phyloP scores from a whole-genome alignment of 2,113 vertebrate genomes.

The Hoplias malabaricus region DNA sequence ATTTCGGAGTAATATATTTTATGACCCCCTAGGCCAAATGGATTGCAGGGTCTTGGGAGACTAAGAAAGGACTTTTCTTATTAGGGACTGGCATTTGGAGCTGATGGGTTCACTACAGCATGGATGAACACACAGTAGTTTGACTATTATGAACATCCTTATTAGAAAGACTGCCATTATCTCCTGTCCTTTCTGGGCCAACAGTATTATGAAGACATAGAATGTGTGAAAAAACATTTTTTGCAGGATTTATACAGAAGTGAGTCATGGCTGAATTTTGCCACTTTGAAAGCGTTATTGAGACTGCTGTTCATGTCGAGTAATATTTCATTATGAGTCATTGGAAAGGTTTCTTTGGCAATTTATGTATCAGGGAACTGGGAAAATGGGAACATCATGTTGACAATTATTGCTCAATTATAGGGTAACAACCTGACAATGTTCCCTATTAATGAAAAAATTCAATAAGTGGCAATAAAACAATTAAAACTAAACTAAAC shows the following conservation, averaged over 20 bases:
- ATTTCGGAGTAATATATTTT: too few species aligned
- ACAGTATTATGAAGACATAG: neutral
- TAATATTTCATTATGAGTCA: neutral
- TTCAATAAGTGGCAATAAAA: neutral
- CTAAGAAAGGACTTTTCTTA: neutral
- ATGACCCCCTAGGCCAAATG: neutral
- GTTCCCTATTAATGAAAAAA: neutral
- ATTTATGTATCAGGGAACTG: neutral
- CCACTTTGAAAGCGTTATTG: neutral
- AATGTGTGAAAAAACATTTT: neutral
- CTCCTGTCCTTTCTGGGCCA: constrained; percentile 11
- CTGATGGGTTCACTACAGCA: neutral
- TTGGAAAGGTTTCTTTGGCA: neutral
- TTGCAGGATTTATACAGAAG: neutral
- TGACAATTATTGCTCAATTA: neutral
- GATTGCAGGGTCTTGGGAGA: neutral
- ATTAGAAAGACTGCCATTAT: neutral
- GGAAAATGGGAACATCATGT: neutral
- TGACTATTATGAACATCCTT: constrained; percentile 10
- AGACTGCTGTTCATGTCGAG: neutral
- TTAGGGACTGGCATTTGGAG: neutral
- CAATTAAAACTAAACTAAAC: too few species aligned
- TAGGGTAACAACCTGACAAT: neutral
- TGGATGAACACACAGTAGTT: constrained; percentile 3
- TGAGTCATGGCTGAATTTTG: neutral